Percentiles rank a stretch among this genome's conserved stretches.
Evolutionary conservation across 2,888 invertebrate species (phyloP).

Genomic region (Drosophila falleni): DNA sequence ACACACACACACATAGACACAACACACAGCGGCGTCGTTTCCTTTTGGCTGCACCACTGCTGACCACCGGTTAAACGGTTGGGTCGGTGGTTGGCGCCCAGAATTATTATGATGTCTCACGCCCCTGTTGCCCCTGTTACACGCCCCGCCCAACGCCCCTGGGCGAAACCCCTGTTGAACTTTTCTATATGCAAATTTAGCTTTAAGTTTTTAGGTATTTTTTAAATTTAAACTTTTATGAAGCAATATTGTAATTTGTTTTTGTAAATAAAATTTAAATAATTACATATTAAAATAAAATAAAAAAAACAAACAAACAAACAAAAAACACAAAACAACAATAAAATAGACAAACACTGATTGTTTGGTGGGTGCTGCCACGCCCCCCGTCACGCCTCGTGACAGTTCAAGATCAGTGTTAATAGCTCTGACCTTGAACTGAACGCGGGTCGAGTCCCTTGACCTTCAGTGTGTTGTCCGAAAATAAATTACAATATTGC

Average conservation of each 20-base stretch:
- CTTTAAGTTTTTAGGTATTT: slow-evolving; percentile 82
- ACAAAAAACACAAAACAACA: slow-evolving; percentile 73
- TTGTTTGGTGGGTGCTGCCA: neutral
- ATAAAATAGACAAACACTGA: slow-evolving; percentile 4
- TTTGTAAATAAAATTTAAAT: slow-evolving; percentile 84
- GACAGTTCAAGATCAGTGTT: slow-evolving; percentile 44
- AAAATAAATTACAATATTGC: slow-evolving; percentile 77
- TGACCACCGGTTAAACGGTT: slow-evolving; percentile 17
- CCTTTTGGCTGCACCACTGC: slow-evolving; percentile 8
- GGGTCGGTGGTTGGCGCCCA: slow-evolving; percentile 19
- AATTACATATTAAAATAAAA: slow-evolving; percentile 76
- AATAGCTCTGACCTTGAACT: slow-evolving; percentile 34
- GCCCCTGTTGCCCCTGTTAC: slow-evolving; percentile 46
- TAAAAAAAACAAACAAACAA: slow-evolving; percentile 75
- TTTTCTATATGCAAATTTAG: slow-evolving; percentile 74
- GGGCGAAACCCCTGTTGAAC: slow-evolving; percentile 48
- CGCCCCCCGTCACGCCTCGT: slow-evolving; percentile 2
- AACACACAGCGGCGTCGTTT: neutral
- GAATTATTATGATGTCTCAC: slow-evolving; percentile 32
- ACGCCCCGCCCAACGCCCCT: slow-evolving; percentile 15
- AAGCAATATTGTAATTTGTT: slow-evolving; percentile 85
- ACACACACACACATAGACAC: slow-evolving; percentile 10
- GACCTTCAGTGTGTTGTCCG: slow-evolving; percentile 29
- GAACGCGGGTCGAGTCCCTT: slow-evolving; percentile 12
- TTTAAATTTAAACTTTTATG: slow-evolving; percentile 78